Base-by-base conservation (phyloP, 2,888 invertebrate species). In the Athalia rosae region DNA sequence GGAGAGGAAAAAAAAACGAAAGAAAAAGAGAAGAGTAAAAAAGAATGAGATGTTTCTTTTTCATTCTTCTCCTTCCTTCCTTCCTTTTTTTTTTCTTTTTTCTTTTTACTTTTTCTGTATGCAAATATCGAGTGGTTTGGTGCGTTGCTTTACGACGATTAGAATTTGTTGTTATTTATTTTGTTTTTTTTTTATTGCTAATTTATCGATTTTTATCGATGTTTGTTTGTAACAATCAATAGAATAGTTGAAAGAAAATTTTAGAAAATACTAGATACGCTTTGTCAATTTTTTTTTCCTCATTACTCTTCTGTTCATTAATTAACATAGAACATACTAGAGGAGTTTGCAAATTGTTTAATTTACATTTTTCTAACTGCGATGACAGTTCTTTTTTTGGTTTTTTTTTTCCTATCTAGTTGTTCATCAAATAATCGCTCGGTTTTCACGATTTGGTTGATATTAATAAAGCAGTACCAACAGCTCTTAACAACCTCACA, bases 41-140 rank as follows among this genome's bases (percentile, higher is more conserved):
- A 58, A 59, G 28, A 28, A 28, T 28, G 28, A 28, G 28, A 28
- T 28, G 2, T 28, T 28, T 28, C 28, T 28, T 28, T 28, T 28
- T 28, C 28, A 28, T 28, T 28, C 28, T 28, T 1, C 28, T 28
- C 28, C 28, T 28, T 28, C 28, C 28, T 2, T 59, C 73, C 53
- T 61, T 81, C 80, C 78, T 77, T 74, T 66, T 7, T 78, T 77
- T 77, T 80, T 81, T 80, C 82, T 78, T 71, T 47, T 28, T 77
- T 50, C 76, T 71, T 61, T 64, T 67, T 47, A 48, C 56, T 9
- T 45, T 69, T 8, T 56, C 6, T 67, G 61, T 43, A 62, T 74
- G 62, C 15, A 50, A 47, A 43, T 59, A 78, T 15, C 74, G 62
- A 77, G 66, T 74, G 74, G 62, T 71, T 71, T 71, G 74, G 74